phyloP scores from a whole-genome alignment of 1,140 invertebrate species.

The Ephestia elutella region DNA sequence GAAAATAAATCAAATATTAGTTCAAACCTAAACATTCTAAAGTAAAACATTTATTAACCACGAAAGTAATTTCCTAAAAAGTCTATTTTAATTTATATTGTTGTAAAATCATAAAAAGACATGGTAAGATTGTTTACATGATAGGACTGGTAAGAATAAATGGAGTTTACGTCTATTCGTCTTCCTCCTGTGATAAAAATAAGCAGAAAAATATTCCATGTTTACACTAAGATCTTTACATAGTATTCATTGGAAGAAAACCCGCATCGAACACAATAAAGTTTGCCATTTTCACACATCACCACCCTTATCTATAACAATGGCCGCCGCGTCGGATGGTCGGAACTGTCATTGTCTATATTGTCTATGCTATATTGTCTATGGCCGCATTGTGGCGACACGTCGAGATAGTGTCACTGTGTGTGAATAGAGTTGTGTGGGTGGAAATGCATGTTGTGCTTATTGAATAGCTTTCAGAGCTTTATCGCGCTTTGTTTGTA shows the following conservation, averaged over 20 bases:
- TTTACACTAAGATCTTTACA: too few relatives aligned
- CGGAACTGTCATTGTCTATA: slow-evolving; percentile 17
- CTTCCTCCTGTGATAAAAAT: too few relatives aligned
- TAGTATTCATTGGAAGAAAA: background rate
- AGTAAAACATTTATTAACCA: too few relatives aligned
- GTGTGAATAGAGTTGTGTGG: background rate
- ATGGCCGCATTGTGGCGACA: slow-evolving; percentile 13
- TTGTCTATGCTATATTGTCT: slow-evolving; percentile 16
- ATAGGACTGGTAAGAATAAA: too few relatives aligned
- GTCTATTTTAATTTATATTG: too few relatives aligned
- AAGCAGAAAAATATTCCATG: too few relatives aligned
- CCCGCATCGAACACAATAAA: slow-evolving; percentile 14
- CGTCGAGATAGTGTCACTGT: slow-evolving; percentile 10
- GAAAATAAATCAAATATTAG: too few relatives aligned
- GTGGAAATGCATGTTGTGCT: background rate
- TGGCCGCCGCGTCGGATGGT: background rate
- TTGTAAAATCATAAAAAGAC: too few relatives aligned
- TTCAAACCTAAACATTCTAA: too few relatives aligned
- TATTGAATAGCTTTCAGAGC: slow-evolving; percentile 3
- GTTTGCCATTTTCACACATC: slow-evolving; percentile 22
- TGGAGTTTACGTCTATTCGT: too few relatives aligned
- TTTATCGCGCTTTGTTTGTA: background rate
- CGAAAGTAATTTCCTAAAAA: too few relatives aligned
- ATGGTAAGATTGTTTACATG: too few relatives aligned
- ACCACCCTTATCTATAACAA: slow-evolving; percentile 15